phyloP scores from a whole-genome alignment of 23 tunicate species.

The Ascidia mentula region DNA sequence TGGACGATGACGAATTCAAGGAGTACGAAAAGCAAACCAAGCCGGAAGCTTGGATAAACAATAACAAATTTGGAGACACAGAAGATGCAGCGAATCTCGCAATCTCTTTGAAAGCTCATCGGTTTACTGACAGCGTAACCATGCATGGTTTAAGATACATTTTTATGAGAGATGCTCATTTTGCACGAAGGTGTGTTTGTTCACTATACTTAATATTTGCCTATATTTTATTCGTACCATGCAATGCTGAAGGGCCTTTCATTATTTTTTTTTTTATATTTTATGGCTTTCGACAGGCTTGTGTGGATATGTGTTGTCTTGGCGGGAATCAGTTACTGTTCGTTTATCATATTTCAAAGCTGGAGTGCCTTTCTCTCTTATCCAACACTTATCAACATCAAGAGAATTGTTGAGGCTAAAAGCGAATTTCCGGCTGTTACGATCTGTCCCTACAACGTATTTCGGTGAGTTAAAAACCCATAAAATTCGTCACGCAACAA shows the following conservation, averaged over 20 bases:
- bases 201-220: too few species aligned
- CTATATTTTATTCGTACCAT: neutral
- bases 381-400: conserved; percentile 35
- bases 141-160: conserved; percentile 73
- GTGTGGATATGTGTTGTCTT: conserved; percentile 52
- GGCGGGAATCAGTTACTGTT: conserved; percentile 39
- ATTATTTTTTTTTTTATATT: neutral
- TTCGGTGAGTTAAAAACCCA: conserved; percentile 31
- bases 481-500: too few species aligned
- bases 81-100: conserved; percentile 22
- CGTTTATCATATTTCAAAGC: conserved; percentile 27
- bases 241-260: neutral
- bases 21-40: neutral
- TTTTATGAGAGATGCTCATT: conserved; percentile 47
- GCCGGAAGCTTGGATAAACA: neutral
- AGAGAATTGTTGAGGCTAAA: conserved; percentile 12
- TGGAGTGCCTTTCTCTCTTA: conserved; percentile 29
- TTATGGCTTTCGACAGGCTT: conserved; percentile 20
- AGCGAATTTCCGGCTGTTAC: conserved; percentile 64
- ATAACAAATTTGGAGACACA: neutral
- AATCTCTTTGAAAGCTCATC: conserved; percentile 11
- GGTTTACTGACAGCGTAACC: conserved; percentile 55
- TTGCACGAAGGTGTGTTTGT: conserved; percentile 57
- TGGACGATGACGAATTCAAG: neutral
- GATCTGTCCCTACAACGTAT: conserved; percentile 40